phyloP scores from a whole-genome alignment of 2,113 vertebrate genomes.

The Trematomus loennbergii region DNA sequence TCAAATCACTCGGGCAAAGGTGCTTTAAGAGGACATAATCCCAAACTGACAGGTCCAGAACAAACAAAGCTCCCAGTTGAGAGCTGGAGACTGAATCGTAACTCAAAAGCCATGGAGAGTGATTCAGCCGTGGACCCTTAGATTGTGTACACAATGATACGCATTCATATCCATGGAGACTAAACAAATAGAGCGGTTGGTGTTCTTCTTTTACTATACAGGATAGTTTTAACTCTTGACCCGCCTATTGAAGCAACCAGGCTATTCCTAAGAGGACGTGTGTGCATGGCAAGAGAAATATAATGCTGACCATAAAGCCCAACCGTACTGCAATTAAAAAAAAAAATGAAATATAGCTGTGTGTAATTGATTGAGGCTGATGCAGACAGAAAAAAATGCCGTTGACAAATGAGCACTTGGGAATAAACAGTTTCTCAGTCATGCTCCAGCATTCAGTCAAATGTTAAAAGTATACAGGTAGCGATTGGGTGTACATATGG shows the following conservation, averaged over 20 bases:
- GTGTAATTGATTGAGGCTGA: constrained; percentile 32
- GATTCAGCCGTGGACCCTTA: constrained; percentile 57
- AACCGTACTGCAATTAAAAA: constrained; percentile 23
- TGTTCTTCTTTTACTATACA: constrained; percentile 23
- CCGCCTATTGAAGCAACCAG: constrained; percentile 16
- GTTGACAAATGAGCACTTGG: constrained; percentile 49
- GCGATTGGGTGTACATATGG: constrained; percentile 8
- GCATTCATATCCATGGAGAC: constrained; percentile 67
- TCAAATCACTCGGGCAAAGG: constrained; percentile 36
- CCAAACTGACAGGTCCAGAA: constrained; percentile 52
- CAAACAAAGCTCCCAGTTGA: constrained; percentile 43
- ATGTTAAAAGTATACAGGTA: constrained; percentile 34
- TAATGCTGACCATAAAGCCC: constrained; percentile 46
- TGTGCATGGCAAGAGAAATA: constrained; percentile 34
- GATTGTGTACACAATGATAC: constrained; percentile 58
- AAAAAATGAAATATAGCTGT: constrained; percentile 8
- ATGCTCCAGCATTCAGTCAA: neutral
- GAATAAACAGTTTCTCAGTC: constrained; percentile 32
- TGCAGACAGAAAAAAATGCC: constrained; percentile 6
- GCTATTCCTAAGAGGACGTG: constrained; percentile 43
- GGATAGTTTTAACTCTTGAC: constrained; percentile 44
- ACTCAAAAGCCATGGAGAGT: constrained; percentile 27
- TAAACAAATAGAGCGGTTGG: constrained; percentile 49
- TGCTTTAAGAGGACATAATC: constrained; percentile 56
- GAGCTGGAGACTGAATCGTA: constrained; percentile 35